Percentiles rank a stretch among this genome's conserved stretches.
Evolutionary conservation across 2,888 invertebrate species (phyloP).

Genomic region (Nomada lathburiana): DNA sequence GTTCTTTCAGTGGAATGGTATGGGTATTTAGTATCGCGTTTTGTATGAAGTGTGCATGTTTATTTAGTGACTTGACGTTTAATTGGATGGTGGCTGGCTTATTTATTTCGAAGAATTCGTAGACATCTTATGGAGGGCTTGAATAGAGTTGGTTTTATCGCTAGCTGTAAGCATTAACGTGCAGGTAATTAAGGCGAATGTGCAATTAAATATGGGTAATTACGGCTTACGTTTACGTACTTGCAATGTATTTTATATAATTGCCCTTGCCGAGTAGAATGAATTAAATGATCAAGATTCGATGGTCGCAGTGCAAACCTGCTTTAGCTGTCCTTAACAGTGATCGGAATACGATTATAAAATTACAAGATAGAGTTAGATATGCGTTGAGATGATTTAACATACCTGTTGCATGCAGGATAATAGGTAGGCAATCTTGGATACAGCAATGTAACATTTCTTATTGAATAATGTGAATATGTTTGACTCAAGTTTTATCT

Average conservation of each 20-base stretch:
- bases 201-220: constrained; percentile 15
- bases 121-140: background rate
- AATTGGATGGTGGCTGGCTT: background rate
- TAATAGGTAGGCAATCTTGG: no score
- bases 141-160: background rate
- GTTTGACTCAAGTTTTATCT: no score
- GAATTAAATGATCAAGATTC: constrained; percentile 3
- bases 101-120: background rate
- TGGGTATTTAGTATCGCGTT: no score
- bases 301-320: background rate
- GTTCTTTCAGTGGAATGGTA: no score
- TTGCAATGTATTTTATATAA: constrained; percentile 15
- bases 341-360: background rate
- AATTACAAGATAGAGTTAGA: background rate
- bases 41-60: no score
- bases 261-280: constrained; percentile 10
- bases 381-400: no score
- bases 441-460: no score
- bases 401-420: no score
- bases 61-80: no score
- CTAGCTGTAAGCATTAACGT: background rate
- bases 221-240: background rate
- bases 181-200: background rate
- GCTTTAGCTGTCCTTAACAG: background rate
- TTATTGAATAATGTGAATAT: no score